These are phyloP conservation scores for Halictus rubicundus DNA, from an alignment of 1,140 invertebrate genomes.

Conservation along the genomic window DNA sequence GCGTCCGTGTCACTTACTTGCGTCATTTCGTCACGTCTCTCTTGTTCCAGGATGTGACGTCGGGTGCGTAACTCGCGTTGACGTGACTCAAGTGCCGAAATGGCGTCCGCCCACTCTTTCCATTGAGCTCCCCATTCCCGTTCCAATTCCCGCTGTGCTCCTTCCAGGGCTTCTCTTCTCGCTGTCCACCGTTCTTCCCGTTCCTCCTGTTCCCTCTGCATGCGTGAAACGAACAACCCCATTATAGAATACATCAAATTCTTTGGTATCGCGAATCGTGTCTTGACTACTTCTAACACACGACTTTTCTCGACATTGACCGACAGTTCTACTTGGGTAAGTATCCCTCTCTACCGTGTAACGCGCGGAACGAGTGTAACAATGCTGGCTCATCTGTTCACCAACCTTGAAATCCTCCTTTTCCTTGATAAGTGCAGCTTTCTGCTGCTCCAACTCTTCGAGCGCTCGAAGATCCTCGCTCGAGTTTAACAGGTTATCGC, in stretches of 20 bases:
- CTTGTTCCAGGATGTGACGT: constrained; percentile 77
- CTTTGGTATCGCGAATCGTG: too few relatives aligned
- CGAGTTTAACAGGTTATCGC: constrained; percentile 84
- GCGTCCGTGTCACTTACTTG: constrained; percentile 80
- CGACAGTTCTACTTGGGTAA: too few relatives aligned
- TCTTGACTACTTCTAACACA: too few relatives aligned
- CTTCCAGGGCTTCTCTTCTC: constrained; percentile 78
- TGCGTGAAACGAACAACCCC: not conserved
- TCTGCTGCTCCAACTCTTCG: constrained; percentile 79
- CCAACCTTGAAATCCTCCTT: constrained; percentile 79
- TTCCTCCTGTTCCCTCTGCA: constrained; percentile 79
- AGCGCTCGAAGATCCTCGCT: constrained; percentile 77
- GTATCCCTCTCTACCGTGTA: not conserved
- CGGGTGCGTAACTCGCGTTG: constrained; percentile 78
- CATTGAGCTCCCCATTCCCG: constrained; percentile 80
- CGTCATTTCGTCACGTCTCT: constrained; percentile 80
- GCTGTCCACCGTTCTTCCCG: constrained; percentile 80
- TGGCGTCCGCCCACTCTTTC: constrained; percentile 79
- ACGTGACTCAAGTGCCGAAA: constrained; percentile 76
- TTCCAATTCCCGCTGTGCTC: constrained; percentile 80
- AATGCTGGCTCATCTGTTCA: not conserved
- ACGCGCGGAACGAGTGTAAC: too few relatives aligned
- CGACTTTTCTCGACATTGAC: too few relatives aligned
- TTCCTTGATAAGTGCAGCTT: constrained; percentile 78
- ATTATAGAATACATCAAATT: not conserved